Conservation (phyloP, 2,888 invertebrate genomes). For the Hedychridium roseum region DNA sequence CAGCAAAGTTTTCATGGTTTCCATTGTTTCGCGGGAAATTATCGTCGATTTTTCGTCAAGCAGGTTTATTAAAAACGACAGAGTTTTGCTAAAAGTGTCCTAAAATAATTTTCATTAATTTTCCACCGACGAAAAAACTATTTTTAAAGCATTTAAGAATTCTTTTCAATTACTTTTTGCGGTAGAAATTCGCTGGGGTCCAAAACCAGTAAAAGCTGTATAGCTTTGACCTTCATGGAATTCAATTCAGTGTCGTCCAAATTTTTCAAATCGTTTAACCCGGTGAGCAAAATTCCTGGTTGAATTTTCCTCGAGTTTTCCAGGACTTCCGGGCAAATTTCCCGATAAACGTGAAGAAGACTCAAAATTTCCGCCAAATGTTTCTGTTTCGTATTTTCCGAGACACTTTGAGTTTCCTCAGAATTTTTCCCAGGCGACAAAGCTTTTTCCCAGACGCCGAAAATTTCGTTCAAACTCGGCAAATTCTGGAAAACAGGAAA, state of each 20-base stretch:
- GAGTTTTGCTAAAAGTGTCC: constrained; percentile 39
- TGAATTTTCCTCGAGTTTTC: constrained; percentile 36
- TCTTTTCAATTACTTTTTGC: constrained; percentile 31
- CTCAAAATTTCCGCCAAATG: constrained; percentile 64
- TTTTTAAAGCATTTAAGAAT: background rate
- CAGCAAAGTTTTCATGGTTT: constrained; percentile 69
- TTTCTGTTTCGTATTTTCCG: constrained; percentile 34
- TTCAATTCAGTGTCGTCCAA: constrained; percentile 25
- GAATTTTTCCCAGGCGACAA: no score
- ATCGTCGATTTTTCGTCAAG: constrained; percentile 27
- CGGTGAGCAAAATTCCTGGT: constrained; percentile 34
- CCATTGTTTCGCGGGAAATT: constrained; percentile 62
- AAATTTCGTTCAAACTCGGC: constrained; percentile 54
- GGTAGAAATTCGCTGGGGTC: constrained; percentile 57
- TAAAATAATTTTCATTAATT: constrained; percentile 14
- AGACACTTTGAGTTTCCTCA: constrained; percentile 14
- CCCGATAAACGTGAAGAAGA: constrained; percentile 67
- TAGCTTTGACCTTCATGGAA: constrained; percentile 60
- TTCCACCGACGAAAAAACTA: no score
- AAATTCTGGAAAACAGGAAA: constrained; percentile 46
- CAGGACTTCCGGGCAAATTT: constrained; percentile 67
- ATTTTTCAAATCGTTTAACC: constrained; percentile 29
- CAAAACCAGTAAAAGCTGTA: constrained; percentile 59
- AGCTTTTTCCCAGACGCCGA: constrained; percentile 57
- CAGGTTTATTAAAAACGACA: constrained; percentile 47